phyloP scores from a whole-genome alignment of 1,140 invertebrate genomes.

The Cephus cinctus region DNA sequence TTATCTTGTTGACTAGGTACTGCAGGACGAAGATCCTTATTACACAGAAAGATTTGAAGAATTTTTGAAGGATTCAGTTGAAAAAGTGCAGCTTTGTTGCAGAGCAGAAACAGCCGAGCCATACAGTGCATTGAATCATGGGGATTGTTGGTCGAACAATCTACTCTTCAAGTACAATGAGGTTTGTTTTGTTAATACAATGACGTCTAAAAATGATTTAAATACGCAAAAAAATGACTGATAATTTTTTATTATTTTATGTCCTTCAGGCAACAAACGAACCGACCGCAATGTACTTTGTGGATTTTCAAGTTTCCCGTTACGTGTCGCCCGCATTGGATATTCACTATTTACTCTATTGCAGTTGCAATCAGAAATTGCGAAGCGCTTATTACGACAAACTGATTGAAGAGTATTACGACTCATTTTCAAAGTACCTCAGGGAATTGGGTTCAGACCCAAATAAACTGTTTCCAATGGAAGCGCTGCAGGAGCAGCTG shows the following conservation, averaged over 20 bases:
- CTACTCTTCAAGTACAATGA: slow-evolving; percentile 53
- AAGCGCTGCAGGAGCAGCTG: slow-evolving; percentile 45
- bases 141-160: slow-evolving; percentile 62
- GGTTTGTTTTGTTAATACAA: slow-evolving; percentile 13
- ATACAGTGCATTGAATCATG: slow-evolving; percentile 54
- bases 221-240: slow-evolving; percentile 18
- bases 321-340: slow-evolving; percentile 61
- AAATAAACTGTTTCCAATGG: slow-evolving; percentile 50
- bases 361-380: slow-evolving; percentile 54
- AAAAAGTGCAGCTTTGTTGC: slow-evolving; percentile 20
- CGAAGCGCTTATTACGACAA: slow-evolving; percentile 50
- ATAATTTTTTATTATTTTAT: slow-evolving; percentile 8
- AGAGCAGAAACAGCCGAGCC: slow-evolving; percentile 36
- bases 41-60: slow-evolving; percentile 14
- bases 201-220: slow-evolving; percentile 12
- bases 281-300: slow-evolving; percentile 45
- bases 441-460: slow-evolving; percentile 35
- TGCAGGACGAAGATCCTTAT: slow-evolving; percentile 7
- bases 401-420: slow-evolving; percentile 45
- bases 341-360: slow-evolving; percentile 60
- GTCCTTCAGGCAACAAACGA: slow-evolving; percentile 22
- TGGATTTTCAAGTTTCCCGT: slow-evolving; percentile 61
- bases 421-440: slow-evolving; percentile 16
- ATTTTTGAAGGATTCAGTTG: slow-evolving; percentile 25
- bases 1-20: slow-evolving; percentile 9